phyloP scores from a whole-genome alignment of 1,140 invertebrate genomes.

The Melipona quadrifasciata region DNA sequence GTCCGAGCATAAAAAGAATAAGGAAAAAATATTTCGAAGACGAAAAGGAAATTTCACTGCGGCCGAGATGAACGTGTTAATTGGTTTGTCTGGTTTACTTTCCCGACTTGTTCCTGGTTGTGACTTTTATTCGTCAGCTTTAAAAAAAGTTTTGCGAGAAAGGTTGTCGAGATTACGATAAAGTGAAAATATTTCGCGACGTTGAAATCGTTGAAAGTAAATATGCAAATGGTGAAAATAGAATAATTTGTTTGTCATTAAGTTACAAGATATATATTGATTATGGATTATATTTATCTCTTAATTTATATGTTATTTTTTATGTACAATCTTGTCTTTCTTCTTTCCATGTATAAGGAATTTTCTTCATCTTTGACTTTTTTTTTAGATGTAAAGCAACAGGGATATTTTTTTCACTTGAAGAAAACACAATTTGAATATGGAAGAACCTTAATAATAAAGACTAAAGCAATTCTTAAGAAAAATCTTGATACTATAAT shows the following conservation, averaged over 20 bases:
- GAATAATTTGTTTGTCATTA: no score
- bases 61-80: constrained; percentile 26
- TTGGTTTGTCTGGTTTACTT: constrained; percentile 43
- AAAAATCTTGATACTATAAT: not conserved
- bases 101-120: not conserved
- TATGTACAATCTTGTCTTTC: no score
- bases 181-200: constrained; percentile 35
- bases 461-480: not conserved
- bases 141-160: not conserved
- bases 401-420: no score
- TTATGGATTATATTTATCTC: no score
- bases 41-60: constrained; percentile 37
- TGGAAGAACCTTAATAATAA: not conserved
- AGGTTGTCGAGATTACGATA: constrained; percentile 19
- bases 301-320: no score
- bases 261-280: no score
- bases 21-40: not conserved
- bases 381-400: no score
- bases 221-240: no score
- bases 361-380: no score
- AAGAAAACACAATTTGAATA: no score
- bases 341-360: no score
- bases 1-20: not conserved
- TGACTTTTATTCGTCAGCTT: not conserved
- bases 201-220: no score